A percentile compares a stretch with the other conserved stretches of the same genome.
Conservation (phyloP, 2,888 invertebrate species). For the Chalcis sispes region DNA sequence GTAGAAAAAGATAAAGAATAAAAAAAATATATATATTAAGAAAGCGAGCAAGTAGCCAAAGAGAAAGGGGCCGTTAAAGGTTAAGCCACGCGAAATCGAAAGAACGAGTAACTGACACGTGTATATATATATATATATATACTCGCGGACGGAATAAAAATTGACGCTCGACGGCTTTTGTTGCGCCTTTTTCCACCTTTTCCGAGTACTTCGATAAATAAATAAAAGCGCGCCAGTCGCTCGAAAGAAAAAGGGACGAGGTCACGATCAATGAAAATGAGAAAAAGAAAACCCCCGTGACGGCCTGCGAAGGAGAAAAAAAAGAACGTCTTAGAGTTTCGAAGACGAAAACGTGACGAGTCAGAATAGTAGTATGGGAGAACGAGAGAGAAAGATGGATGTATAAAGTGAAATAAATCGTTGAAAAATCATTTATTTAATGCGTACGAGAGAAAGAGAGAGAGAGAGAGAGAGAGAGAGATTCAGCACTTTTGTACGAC, state of each 20-base stretch:
- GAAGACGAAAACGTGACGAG: conserved; percentile 27
- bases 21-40: background rate
- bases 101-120: conserved; percentile 46
- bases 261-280: background rate
- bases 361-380: too few species aligned
- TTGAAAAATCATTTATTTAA: conserved; percentile 43
- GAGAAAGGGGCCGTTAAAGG: conserved; percentile 21
- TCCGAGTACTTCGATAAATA: conserved; percentile 16
- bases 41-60: background rate
- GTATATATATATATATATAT: too few species aligned
- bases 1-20: conserved; percentile 1
- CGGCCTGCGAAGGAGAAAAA: conserved; percentile 2
- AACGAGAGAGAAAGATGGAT: too few species aligned
- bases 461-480: too few species aligned
- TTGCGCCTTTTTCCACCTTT: conserved; percentile 12
- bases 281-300: background rate
- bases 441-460: too few species aligned
- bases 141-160: conserved; percentile 52
- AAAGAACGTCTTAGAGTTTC: background rate
- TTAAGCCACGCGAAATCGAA: conserved; percentile 60
- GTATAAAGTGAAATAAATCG: too few species aligned
- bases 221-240: conserved; percentile 18
- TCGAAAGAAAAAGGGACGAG: too few species aligned
- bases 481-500: too few species aligned
- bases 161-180: conserved; percentile 46